Conservation (phyloP, 2,888 invertebrate species). For the Mystacides longicornis region DNA sequence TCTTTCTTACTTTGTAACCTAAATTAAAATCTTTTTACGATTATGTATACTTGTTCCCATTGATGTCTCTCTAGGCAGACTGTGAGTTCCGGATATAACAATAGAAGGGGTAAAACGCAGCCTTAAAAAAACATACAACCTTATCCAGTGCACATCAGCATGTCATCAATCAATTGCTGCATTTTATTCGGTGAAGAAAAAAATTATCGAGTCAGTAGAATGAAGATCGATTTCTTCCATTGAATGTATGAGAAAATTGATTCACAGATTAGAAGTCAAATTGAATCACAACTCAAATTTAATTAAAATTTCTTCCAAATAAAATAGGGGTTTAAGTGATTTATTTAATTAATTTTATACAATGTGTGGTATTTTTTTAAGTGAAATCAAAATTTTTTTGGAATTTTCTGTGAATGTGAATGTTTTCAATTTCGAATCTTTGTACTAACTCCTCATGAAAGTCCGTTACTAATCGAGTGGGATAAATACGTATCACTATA, state of each 20-base stretch:
- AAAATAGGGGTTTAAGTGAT: not conserved
- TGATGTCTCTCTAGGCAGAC: not conserved
- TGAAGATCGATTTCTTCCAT: not conserved
- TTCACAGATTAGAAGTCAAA: not conserved
- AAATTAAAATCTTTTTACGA: too few species aligned
- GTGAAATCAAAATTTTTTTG: too few species aligned
- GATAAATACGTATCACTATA: too few species aligned
- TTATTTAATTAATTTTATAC: too few species aligned
- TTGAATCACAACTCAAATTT: not conserved
- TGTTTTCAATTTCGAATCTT: too few species aligned
- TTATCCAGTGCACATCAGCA: not conserved
- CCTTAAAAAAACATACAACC: not conserved
- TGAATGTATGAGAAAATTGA: conserved; percentile 1
- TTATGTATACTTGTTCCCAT: not conserved
- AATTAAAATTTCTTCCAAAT: not conserved
- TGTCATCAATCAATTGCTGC: not conserved
- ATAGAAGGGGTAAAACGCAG: not conserved
- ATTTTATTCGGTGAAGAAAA: not conserved
- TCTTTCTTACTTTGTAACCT: too few species aligned
- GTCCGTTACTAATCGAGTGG: too few species aligned
- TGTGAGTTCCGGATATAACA: not conserved
- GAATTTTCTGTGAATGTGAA: too few species aligned
- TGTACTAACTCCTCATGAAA: too few species aligned
- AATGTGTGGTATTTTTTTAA: too few species aligned
- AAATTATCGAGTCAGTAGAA: too few species aligned